These are phyloP conservation scores for Pristionchus exspectatus DNA, from an alignment of 2,888 invertebrate genomes.

Conservation along the genomic window DNA sequence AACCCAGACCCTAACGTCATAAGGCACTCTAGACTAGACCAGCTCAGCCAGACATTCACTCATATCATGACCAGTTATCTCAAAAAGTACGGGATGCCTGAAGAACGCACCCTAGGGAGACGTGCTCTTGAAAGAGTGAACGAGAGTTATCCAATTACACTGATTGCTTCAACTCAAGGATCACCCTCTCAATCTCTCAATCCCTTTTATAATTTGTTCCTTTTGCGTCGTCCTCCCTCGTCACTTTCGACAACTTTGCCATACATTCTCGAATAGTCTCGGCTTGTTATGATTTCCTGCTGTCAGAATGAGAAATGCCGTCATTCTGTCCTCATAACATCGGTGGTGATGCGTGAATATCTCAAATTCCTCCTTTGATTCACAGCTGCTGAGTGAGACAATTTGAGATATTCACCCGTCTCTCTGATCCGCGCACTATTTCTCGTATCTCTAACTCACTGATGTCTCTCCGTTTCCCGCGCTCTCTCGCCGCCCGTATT, in stretches of 20 bases:
- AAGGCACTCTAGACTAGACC: not conserved
- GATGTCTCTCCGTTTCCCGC: not conserved
- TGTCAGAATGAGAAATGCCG: not conserved
- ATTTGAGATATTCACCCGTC: not conserved
- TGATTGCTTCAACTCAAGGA: conserved; percentile 38
- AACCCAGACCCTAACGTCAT: not conserved
- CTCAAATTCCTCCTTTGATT: not conserved
- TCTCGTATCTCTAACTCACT: conserved; percentile 1
- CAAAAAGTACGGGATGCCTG: not conserved
- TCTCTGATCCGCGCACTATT: conserved; percentile 18
- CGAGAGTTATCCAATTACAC: conserved; percentile 36
- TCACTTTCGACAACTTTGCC: not conserved
- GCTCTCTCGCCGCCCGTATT: not conserved
- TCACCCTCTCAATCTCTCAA: not conserved
- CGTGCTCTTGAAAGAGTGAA: not conserved
- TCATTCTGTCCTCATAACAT: too few relatives aligned
- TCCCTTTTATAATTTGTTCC: not conserved
- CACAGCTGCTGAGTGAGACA: not conserved
- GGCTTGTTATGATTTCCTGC: not conserved
- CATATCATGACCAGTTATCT: not conserved
- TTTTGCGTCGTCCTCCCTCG: not conserved
- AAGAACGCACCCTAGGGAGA: not conserved
- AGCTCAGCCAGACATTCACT: not conserved
- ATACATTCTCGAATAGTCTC: conserved; percentile 6
- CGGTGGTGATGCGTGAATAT: not conserved